Evolutionary conservation across 2,797 vertebrate genomes (phyloP).

Genomic region (Serranus cabrilla): DNA sequence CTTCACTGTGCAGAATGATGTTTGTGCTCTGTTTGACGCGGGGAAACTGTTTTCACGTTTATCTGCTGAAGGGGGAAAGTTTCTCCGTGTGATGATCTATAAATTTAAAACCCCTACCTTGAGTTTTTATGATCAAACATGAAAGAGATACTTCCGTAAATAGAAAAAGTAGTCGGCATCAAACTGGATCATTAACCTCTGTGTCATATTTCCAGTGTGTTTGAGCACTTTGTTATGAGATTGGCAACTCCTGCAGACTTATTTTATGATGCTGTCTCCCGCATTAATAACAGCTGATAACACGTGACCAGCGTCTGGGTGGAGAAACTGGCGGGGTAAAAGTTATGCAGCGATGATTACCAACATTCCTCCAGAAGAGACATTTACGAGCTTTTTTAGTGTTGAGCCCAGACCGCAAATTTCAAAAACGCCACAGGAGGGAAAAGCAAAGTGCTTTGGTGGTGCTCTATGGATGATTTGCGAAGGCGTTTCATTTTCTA

Average conservation of each 20-base stretch:
- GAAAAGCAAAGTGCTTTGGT: not conserved
- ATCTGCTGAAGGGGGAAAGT: not conserved
- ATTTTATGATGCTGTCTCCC: conserved; percentile 33
- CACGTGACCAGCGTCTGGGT: conserved; percentile 10
- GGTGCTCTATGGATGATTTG: conserved; percentile 42
- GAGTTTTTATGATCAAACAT: conserved; percentile 30
- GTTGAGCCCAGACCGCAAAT: conserved; percentile 42
- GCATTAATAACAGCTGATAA: conserved; percentile 40
- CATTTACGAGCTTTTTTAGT: conserved; percentile 61
- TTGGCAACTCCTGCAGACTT: conserved; percentile 35
- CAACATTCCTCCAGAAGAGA: conserved; percentile 54
- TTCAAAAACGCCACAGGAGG: conserved; percentile 47
- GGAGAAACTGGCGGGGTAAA: conserved; percentile 33
- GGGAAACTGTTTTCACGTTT: not conserved
- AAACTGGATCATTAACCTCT: conserved; percentile 40
- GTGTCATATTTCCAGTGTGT: conserved; percentile 29
- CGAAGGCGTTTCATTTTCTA: conserved; percentile 42
- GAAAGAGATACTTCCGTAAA: conserved; percentile 10
- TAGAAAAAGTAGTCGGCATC: conserved; percentile 19
- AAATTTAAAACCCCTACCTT: not conserved
- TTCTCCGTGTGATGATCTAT: not conserved
- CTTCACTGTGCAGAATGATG: not conserved
- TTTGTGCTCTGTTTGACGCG: too few relatives aligned
- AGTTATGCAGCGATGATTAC: conserved; percentile 43
- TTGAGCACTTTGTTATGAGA: conserved; percentile 22